Conservation (phyloP, 1,140 invertebrate genomes). For the Bombus soroeensis region DNA sequence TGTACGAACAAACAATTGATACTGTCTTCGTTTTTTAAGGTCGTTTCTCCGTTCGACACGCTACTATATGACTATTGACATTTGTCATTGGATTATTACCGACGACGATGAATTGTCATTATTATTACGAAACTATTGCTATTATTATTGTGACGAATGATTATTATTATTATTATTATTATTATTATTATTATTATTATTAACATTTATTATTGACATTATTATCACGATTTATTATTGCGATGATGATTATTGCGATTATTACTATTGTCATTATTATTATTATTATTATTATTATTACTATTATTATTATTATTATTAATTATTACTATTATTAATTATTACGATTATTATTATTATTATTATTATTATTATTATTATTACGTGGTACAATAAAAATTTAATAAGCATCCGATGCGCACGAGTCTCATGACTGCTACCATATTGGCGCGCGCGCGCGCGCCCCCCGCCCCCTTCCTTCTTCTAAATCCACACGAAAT, state of each 20-base stretch:
- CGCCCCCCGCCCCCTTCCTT: too few species aligned
- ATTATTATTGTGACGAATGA: slow-evolving; percentile 71
- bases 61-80: slow-evolving; percentile 78
- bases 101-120: slow-evolving; percentile 75
- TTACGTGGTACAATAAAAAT: slow-evolving; percentile 82
- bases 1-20: slow-evolving; percentile 79
- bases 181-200: slow-evolving; percentile 71
- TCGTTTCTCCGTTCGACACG: slow-evolving; percentile 78
- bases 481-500: too few species aligned
- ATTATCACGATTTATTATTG: slow-evolving; percentile 70
- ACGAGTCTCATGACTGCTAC: slow-evolving; percentile 62
- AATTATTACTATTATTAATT: slow-evolving; percentile 60
- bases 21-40: slow-evolving; percentile 78
- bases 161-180: slow-evolving; percentile 69
- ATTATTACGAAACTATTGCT: slow-evolving; percentile 74
- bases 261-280: slow-evolving; percentile 61
- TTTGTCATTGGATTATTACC: slow-evolving; percentile 79
- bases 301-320: slow-evolving; percentile 44
- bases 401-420: slow-evolving; percentile 76
- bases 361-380: slow-evolving; percentile 79
- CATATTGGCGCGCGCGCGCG: too few species aligned
- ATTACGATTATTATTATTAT: slow-evolving; percentile 55
- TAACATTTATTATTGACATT: slow-evolving; percentile 74
- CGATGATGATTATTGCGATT: slow-evolving; percentile 65
- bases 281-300: slow-evolving; percentile 73